Conservation (phyloP, 2,113 vertebrate genomes). For the Tragelaphus imberbis region DNA sequence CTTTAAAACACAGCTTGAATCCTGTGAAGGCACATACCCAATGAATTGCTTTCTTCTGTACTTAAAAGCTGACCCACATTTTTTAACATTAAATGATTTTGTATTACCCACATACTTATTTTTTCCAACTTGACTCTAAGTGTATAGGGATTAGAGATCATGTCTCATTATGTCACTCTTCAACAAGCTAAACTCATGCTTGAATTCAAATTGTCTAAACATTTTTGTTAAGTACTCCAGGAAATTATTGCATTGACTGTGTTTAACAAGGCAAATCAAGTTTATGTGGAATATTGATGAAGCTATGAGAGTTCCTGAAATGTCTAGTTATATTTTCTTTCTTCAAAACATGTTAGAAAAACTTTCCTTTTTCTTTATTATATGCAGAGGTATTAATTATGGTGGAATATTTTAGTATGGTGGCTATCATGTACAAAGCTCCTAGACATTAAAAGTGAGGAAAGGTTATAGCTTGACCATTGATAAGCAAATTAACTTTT, state of each 20-base stretch:
- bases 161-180: background rate
- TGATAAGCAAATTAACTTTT: background rate
- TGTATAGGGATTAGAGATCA: background rate
- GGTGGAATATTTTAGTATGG: background rate
- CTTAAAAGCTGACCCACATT: background rate
- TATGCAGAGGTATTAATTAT: background rate
- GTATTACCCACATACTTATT: background rate
- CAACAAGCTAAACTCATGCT: background rate
- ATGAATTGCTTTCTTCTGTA: background rate
- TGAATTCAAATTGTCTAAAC: background rate
- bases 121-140: background rate
- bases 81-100: background rate
- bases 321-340: background rate
- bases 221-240: background rate
- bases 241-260: background rate
- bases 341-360: background rate
- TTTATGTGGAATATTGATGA: slow-evolving; percentile 34
- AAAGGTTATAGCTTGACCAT: background rate
- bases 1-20: background rate
- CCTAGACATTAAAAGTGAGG: background rate
- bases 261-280: slow-evolving; percentile 4
- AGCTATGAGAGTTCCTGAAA: background rate
- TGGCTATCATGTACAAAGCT: background rate
- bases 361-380: background rate
- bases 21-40: background rate